Percentiles rank a stretch among this genome's conserved stretches.
Evolutionary conservation across 2,888 invertebrate genomes (phyloP).

Genomic region (Mythimna pallens): DNA sequence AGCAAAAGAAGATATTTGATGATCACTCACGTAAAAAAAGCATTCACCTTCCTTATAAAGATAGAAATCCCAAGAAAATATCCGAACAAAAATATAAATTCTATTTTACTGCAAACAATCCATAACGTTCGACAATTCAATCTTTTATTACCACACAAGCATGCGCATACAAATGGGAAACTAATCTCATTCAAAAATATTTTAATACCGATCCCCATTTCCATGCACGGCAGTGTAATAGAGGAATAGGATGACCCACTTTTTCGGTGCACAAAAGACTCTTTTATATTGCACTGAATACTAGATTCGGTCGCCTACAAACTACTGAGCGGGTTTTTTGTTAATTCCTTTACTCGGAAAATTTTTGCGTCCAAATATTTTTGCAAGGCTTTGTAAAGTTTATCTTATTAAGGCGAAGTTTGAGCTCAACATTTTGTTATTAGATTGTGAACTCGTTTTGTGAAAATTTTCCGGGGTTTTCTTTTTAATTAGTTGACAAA

Average conservation of each 20-base stretch:
- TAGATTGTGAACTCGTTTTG: conserved; percentile 29
- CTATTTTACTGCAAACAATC: neutral
- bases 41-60: too few relatives aligned
- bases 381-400: conserved; percentile 54
- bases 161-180: conserved; percentile 22
- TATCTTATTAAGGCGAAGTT: conserved; percentile 43
- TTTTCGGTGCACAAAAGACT: conserved; percentile 81
- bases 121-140: conserved; percentile 1
- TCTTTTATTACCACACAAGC: conserved; percentile 16
- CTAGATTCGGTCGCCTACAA: conserved; percentile 76
- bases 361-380: conserved; percentile 61
- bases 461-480: conserved; percentile 1
- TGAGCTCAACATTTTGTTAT: conserved; percentile 28
- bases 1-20: too few relatives aligned
- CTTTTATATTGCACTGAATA: conserved; percentile 81
- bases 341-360: conserved; percentile 65
- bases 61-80: neutral
- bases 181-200: conserved; percentile 49
- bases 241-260: conserved; percentile 80
- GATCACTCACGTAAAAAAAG: too few relatives aligned
- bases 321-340: conserved; percentile 69
- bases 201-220: conserved; percentile 54
- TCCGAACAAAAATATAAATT: neutral
- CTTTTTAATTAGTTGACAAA: conserved; percentile 19
- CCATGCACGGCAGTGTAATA: conserved; percentile 71